Base-by-base conservation (phyloP, 1,140 invertebrate species). In the Ylistrum balloti region DNA sequence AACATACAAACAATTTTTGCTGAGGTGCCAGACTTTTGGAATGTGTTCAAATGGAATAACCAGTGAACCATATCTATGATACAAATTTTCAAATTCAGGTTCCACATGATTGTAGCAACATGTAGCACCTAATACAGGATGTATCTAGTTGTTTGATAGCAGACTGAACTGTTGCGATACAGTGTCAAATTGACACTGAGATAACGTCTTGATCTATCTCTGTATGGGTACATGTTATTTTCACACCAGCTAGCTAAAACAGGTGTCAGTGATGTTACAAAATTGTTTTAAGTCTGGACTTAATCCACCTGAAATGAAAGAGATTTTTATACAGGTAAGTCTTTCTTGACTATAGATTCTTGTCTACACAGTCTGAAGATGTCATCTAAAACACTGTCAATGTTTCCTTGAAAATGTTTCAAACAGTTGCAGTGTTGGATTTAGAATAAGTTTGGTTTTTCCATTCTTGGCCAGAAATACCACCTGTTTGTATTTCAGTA, bases 241-340 rank as follows among this genome's bases (percentile, higher is more conserved):
- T 28, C n/a, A 74, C 56, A 28, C 28, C 56, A 74, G 17, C 56
- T 74, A 74, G n/a, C n/a, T n/a, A n/a, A n/a, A n/a, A n/a, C n/a
- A n/a, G 22, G 28, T 28, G 41, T 45, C n/a, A 74, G 28, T 17
- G 5, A 74, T 74, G 56, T 74, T 74, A 5, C 56, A 74, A n/a
- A 74, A 74, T n/a, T 74, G 56, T 74, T 74, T 74, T 28, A 74
- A 74, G 28, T 74, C 56, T 74, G 56, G 56, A 74, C 28, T n/a
- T 74, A 1, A 9, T 3, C 22, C 22, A 17, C 56, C 3, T 1
- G 56, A 74, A 28, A 28, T 28, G 5, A 74, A 1, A 74, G 56
- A 28, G 22, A 28, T 28, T 74, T 28, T n/a, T n/a, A 3, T 74
- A 17, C n/a, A 74, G 56, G 56, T 74, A 74, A n/a, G 56, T 38